Evolutionary conservation across 2,113 vertebrate genomes (phyloP), one percentile per base, ranked within the genome.

Genomic region (Galbula dea): DNA sequence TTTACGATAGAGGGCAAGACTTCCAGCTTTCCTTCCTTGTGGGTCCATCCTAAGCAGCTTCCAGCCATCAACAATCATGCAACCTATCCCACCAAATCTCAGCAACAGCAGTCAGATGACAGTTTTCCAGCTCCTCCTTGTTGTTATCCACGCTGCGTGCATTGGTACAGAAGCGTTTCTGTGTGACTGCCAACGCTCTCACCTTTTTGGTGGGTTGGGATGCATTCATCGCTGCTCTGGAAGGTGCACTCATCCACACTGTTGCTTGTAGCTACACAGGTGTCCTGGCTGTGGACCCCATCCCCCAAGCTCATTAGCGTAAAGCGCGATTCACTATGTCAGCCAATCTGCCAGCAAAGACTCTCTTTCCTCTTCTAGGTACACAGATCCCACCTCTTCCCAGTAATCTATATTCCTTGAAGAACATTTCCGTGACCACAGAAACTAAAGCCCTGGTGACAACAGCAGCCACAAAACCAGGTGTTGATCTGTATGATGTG

Each of bases 371-470:
- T 83, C 10, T 62, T 59, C 39, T 10, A 30, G 32, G 27, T 43
- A 43, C 41, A 12, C 15, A 15, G 41, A 43, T 43, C 41, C 27
- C 22, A 12, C 7, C 43, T 90, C 29, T 63, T 65, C 17, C 26
- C 12, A 37, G 16, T 3, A 54, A 15, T 12, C 20, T 59, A 5
- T 37, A 52, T 51, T 62, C 6, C 32, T 34, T 11, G 8, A 62
- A 86, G 12, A 55, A 10, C 1, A 1, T 21, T n/a, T 29, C 63
- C 11, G 4, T 14, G 32, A 71, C 20, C 15, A 10, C 0, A 24
- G 51, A 69, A 52, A 52, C 51, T 24, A 52, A 52, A 52, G 51
- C 26, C 27, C 13, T 29, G 51, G 51, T 27, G 27, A 52, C 27
- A 24, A 52, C 15, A 52, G 15, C 49, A 51, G 49, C 14, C 24